A percentile compares a stretch with the other conserved stretches of the same genome.
phyloP scores from a whole-genome alignment of 2,797 vertebrate species.

The Gymnodraco acuticeps region DNA sequence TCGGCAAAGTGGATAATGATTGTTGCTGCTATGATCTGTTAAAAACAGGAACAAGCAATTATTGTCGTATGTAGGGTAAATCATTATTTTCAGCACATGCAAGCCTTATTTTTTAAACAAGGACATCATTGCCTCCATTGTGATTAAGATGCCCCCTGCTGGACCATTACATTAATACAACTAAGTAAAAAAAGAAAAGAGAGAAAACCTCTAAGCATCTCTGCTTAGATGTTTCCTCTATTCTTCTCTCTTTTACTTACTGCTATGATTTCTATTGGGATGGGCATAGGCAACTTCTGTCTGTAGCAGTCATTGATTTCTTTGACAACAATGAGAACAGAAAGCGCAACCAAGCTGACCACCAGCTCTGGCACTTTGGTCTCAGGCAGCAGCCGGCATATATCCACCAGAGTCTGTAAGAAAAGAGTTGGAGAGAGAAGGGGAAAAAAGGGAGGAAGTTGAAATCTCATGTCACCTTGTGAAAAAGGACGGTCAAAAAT shows the following conservation, averaged over 20 bases:
- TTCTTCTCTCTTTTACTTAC: conserved; percentile 68
- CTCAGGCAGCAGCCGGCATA: conserved; percentile 85
- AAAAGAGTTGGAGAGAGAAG: conserved; percentile 15
- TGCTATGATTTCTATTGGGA: conserved; percentile 93
- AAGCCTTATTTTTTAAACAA: background rate
- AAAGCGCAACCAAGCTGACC: conserved; percentile 86
- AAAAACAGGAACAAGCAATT: conserved; percentile 16
- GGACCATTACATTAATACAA: conserved; percentile 15
- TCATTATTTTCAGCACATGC: conserved; percentile 14
- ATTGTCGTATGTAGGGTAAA: background rate
- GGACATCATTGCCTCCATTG: background rate
- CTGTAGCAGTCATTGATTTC: conserved; percentile 86
- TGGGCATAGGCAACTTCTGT: conserved; percentile 86
- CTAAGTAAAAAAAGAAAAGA: background rate
- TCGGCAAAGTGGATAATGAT: conserved; percentile 85
- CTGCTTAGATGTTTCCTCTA: too few relatives aligned
- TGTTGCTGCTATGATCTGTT: conserved; percentile 85
- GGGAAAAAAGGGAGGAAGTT: background rate
- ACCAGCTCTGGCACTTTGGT: conserved; percentile 86
- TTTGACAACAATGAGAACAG: conserved; percentile 87
- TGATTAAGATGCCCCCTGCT: conserved; percentile 54
- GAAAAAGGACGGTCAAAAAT: background rate
- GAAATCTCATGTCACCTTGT: background rate
- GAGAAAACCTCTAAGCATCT: background rate
- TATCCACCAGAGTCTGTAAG: conserved; percentile 86